Base-by-base conservation (phyloP, 1,140 invertebrate genomes). In the Varroa destructor region DNA sequence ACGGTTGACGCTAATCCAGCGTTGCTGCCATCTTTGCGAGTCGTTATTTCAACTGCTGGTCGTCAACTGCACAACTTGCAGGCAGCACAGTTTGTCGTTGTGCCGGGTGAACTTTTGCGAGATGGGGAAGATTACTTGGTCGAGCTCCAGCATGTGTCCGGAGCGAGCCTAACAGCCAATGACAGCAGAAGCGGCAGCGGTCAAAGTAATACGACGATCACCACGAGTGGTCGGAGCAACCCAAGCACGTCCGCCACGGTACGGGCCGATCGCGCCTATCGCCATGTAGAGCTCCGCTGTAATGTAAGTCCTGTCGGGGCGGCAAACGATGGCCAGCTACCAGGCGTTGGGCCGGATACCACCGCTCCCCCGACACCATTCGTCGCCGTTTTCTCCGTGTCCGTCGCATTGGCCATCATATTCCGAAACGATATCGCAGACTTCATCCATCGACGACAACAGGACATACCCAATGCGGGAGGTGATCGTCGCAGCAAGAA, bases 361-460 rank as follows among this genome's bases (percentile, higher is more conserved):
- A 40, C 61, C 37, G 61, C 61, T 14, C 61, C 61, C 2, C 40
- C 61, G 8, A 43, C 61, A 40, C 61, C 61, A 37, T 67, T 67
- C 36, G 61, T 67, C 8, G 61, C 61, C 46, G 61, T 67, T 2
- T 46, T 67, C 61, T 67, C 61, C 61, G 61, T 67, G 61, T 67
- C 40, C 61, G 61, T 67, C 61, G 61, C 61, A 67, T 67, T 67
- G 36, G 61, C 61, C 37, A 37, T 37, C 46, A 43, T 67, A 14
- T 67, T 43, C 36, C 10, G 61, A n/a, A 67, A 67, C 5, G 61
- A 67, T 14, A 40, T 67, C 8, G 37, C 12, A 2, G 61, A 12
- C 46, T 46, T 67, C 14, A 14, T 67, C 12, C 61, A 46, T 5
- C 12, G 46, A 43, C 61, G 61, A 14, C 61, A 67, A 37, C 40